Base-by-base conservation (phyloP, 2,888 invertebrate genomes). In the Machimus rusticus region DNA sequence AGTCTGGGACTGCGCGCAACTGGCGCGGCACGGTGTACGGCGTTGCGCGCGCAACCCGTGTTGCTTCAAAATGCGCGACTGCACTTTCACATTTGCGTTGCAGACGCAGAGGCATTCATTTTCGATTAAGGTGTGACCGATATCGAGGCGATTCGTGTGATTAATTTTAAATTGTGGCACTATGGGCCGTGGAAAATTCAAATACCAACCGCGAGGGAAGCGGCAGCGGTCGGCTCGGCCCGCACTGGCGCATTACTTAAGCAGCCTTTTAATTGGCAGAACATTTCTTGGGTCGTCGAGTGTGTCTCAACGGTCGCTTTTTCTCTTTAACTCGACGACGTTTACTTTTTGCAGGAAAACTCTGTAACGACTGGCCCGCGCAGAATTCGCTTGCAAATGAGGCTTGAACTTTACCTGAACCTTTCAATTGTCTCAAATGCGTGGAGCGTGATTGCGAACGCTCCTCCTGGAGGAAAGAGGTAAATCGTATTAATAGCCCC, bases 101-200 rank as follows among this genome's bases (percentile, higher is more conserved):
- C 82, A 82, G 37, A 57, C 66, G 34, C 66, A 66, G 66, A 82
- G 55, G 57, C 82, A 66, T 82, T 82, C 82, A 55, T 82, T 82
- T 82, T 82, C 82, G 82, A 82, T 82, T 82, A 82, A 55, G 66
- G 82, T 82, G 82, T 66, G 82, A 82, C 55, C 82, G 55, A 82
- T 82, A 82, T 82, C 82, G 82, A 55, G 82, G 82, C 82, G 55
- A 57, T 82, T 82, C 82, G 82, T 82, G 66, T 66, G 66, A 82
- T 82, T 66, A 82, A 82, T 66, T 82, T 82, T 82, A 82, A 82
- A 82, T 82, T 82, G 82, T 57, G 57, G 66, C 82, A 82, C 57
- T 66, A 66, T 37, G 82, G 66, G 82, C 66, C 82, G 82, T 82
- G 82, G 82, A 82, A 66, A 55, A 82, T 57, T 57, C 46, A 82